These are phyloP conservation scores for Phainopepla nitens DNA, from an alignment of 2,113 vertebrate species.

Conservation along the genomic window DNA sequence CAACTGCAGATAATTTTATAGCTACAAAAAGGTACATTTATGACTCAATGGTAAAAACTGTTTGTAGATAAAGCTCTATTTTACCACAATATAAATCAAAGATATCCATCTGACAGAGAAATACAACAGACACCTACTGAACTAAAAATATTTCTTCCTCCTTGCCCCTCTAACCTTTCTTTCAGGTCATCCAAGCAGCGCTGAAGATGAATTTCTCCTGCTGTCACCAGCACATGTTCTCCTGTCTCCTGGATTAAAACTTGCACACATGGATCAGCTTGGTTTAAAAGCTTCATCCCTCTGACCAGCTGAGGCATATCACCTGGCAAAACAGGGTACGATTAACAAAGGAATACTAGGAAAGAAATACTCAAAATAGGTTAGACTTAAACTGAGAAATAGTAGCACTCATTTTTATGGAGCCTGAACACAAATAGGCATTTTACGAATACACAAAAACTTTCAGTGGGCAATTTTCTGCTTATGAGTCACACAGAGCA, in stretches of 20 bases:
- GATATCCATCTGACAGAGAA: background rate
- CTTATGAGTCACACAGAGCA: background rate
- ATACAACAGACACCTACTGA: background rate
- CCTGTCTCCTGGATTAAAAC: conserved; percentile 95
- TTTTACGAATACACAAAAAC: background rate
- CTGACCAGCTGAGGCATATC: conserved; percentile 93
- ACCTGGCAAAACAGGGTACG: conserved; percentile 70
- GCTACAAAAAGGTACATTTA: conserved; percentile 19
- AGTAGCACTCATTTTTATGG: background rate
- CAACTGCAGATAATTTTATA: background rate
- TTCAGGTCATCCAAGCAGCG: conserved; percentile 94
- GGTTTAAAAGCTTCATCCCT: conserved; percentile 95
- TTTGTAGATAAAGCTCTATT: background rate
- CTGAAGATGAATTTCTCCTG: conserved; percentile 95
- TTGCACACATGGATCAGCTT: conserved; percentile 93
- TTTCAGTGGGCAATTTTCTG: background rate
- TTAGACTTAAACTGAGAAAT: background rate
- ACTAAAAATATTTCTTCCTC: background rate
- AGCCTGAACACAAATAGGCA: background rate
- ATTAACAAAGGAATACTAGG: background rate
- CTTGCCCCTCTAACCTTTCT: conserved; percentile 77
- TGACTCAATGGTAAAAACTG: background rate
- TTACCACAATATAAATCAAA: conserved; percentile 33
- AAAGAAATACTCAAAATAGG: background rate
- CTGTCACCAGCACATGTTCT: conserved; percentile 94